These are phyloP conservation scores for Mylabris sibirica DNA, from an alignment of 2,888 invertebrate genomes.

Conservation along the genomic window DNA sequence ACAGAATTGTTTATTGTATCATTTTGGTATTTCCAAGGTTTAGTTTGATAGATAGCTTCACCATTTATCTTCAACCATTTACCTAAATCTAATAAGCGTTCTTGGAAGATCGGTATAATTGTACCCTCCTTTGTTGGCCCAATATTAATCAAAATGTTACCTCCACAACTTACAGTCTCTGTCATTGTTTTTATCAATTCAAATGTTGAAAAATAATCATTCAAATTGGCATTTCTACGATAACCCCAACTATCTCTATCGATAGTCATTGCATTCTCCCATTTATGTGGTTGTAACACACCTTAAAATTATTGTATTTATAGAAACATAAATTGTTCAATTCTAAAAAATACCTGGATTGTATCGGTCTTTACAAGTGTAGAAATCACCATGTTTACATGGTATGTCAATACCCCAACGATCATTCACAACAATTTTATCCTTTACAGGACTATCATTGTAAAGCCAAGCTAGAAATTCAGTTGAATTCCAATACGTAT, in stretches of 20 bases:
- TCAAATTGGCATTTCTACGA: conserved; percentile 71
- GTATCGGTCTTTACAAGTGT: conserved; percentile 82
- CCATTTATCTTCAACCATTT: conserved; percentile 80
- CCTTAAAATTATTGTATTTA: conserved; percentile 44
- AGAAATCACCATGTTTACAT: conserved; percentile 89
- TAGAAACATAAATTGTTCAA: no score
- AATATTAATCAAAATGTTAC: conserved; percentile 80
- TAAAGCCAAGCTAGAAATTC: conserved; percentile 89
- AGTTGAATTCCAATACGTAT: conserved; percentile 83
- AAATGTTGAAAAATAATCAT: conserved; percentile 70
- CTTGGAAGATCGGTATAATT: conserved; percentile 84
- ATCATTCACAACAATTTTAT: conserved; percentile 90
- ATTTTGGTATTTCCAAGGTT: conserved; percentile 83
- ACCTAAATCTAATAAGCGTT: conserved; percentile 79
- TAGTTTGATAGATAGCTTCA: conserved; percentile 80
- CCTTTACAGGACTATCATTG: conserved; percentile 86
- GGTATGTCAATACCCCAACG: conserved; percentile 83
- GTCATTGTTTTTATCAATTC: conserved; percentile 75
- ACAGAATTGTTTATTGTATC: conserved; percentile 69
- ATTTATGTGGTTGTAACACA: conserved; percentile 78
- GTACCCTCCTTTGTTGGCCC: conserved; percentile 89
- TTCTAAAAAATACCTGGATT: conserved; percentile 64
- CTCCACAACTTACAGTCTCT: conserved; percentile 82
- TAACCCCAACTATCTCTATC: conserved; percentile 88
- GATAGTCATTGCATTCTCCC: conserved; percentile 94